These are phyloP conservation scores for Tachina lurida DNA, from an alignment of 2,888 invertebrate genomes.

Conservation along the genomic window DNA sequence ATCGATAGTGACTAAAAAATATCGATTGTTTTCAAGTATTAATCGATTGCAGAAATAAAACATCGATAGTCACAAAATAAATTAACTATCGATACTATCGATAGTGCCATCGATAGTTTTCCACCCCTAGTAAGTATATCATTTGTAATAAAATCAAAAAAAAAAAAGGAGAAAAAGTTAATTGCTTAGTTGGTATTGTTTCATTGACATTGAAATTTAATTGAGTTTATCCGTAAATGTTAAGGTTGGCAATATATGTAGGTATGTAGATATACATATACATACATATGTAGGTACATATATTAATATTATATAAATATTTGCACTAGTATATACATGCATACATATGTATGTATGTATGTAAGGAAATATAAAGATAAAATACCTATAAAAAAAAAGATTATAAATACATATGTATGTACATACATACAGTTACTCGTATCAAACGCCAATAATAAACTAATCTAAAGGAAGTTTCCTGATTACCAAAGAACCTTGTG, in stretches of 20 bases:
- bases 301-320: too few relatives aligned
- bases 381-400: too few relatives aligned
- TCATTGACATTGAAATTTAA: conserved; percentile 50
- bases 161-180: not conserved
- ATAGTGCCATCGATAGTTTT: too few relatives aligned
- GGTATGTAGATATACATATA: not conserved
- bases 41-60: too few relatives aligned
- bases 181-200: conserved; percentile 25
- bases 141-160: conserved; percentile 7
- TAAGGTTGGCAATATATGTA: conserved; percentile 11
- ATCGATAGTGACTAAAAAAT: too few relatives aligned
- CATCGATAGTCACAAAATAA: too few relatives aligned
- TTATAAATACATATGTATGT: not conserved
- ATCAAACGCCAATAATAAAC: not conserved
- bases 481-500: not conserved
- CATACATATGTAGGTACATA: too few relatives aligned
- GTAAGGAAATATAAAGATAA: too few relatives aligned
- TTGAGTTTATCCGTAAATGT: conserved; percentile 26
- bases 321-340: too few relatives aligned
- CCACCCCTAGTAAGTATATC: not conserved
- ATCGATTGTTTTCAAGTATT: too few relatives aligned
- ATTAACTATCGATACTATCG: too few relatives aligned
- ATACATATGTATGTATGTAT: too few relatives aligned
- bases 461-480: not conserved
- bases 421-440: not conserved